These are phyloP conservation scores for Malurus cyaneus DNA, from an alignment of 2,113 vertebrate genomes.

Conservation along the genomic window DNA sequence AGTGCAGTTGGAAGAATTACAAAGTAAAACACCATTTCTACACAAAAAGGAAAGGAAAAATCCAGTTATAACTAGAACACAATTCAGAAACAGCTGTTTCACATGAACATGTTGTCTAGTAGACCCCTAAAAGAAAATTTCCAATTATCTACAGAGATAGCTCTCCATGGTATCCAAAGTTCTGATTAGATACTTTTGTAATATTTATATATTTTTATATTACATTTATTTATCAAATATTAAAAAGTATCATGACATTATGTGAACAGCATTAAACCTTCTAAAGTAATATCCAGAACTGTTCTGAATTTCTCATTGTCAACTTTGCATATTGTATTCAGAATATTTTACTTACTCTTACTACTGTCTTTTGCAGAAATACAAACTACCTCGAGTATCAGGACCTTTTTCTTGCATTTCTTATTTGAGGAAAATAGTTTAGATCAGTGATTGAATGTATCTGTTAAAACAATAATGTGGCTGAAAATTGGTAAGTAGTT, in stretches of 20 bases:
- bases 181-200: not conserved
- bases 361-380: not conserved
- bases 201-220: not conserved
- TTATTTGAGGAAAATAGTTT: not conserved
- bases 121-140: not conserved
- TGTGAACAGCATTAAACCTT: not conserved
- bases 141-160: not conserved
- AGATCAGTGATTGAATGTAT: not conserved
- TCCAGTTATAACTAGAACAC: not conserved
- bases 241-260: not conserved
- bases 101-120: not conserved
- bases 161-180: not conserved
- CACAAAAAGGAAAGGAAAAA: not conserved
- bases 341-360: not conserved
- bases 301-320: not conserved
- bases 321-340: not conserved
- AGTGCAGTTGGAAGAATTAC: not conserved
- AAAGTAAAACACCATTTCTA: not conserved
- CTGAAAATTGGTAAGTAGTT: not conserved
- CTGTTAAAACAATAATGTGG: not conserved
- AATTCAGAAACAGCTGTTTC: not conserved
- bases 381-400: not conserved
- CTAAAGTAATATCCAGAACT: not conserved
- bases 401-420: not conserved
- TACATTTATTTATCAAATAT: not conserved